Percentiles rank a stretch among this genome's conserved stretches.
phyloP scores from a whole-genome alignment of 2,797 vertebrate species.

The Spheniscus humboldti region DNA sequence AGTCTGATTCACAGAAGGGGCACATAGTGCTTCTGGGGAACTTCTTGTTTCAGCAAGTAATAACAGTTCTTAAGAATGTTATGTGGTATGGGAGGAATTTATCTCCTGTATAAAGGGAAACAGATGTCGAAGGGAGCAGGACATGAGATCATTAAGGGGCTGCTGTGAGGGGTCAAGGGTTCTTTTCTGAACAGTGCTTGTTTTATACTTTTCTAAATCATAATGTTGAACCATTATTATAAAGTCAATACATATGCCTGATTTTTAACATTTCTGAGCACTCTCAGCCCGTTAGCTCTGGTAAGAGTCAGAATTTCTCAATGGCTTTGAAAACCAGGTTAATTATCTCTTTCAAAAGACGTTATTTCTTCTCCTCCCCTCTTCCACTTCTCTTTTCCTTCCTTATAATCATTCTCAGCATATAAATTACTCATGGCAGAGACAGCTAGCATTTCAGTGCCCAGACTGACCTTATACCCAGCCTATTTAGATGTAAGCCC shows the following conservation, averaged over 20 bases:
- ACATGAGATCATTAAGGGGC: neutral
- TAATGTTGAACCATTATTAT: neutral
- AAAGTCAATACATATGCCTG: neutral
- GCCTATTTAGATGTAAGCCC: neutral
- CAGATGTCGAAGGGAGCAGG: conserved; percentile 2
- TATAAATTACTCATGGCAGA: neutral
- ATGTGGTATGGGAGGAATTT: conserved; percentile 47
- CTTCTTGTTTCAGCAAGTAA: neutral
- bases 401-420: neutral
- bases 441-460: neutral
- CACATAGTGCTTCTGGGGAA: neutral
- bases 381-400: neutral
- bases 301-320: neutral
- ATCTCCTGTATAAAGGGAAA: conserved; percentile 34
- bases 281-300: neutral
- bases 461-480: neutral
- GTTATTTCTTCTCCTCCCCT: neutral
- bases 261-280: neutral
- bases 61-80: conserved; percentile 10
- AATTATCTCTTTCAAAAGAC: neutral
- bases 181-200: neutral
- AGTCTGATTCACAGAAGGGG: neutral
- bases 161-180: neutral
- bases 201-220: neutral
- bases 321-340: neutral